Evolutionary conservation across 2,888 invertebrate species (phyloP), one percentile per base, ranked within the genome.

Genomic region (Machimus rusticus): DNA sequence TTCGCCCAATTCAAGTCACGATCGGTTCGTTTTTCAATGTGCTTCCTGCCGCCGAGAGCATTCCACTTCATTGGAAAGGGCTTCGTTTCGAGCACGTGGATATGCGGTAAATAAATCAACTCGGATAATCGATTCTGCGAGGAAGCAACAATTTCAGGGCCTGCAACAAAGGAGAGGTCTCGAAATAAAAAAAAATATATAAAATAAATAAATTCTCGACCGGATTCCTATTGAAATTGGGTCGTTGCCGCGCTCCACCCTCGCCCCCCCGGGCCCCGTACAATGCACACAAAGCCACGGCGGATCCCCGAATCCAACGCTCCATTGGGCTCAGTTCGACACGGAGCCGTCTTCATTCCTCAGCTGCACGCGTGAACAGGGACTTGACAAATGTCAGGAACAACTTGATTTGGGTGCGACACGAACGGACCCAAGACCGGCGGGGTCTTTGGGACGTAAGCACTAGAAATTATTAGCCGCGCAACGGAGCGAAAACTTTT

Each of bases 21-120:
- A 79, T 46, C 51, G 51, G 28, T 79, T 79, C 79, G 79, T 78
- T 78, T 78, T 78, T 78, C 78, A 78, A 79, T 28, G 79, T 19
- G 31, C 23, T 78, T 79, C 79, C 51, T 79, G 46, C 23, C 51
- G 19, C 28, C 16, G 34, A 82, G 37, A 82, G 37, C 9, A 37
- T 82, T 82, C 57, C 82, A 57, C 82, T 82, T 82, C 82, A 82
- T 82, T 66, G 82, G 57, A 57, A 82, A 82, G 55, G 57, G 34
- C 57, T 66, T 66, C 37, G 19, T 57, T 82, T 82, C 12, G 55
- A 57, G 82, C 82, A 37, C 57, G 37, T 37, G 82, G 57, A 82
- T 82, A 37, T 57, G 66, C 34, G 82, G 57, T 37, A 82, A 82
- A 82, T 82, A 82, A 82, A 82, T 82, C 82, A 82, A 82, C 82